Evolutionary conservation across 1,140 invertebrate genomes (phyloP).

Genomic region (Drosophila punjabiensis): DNA sequence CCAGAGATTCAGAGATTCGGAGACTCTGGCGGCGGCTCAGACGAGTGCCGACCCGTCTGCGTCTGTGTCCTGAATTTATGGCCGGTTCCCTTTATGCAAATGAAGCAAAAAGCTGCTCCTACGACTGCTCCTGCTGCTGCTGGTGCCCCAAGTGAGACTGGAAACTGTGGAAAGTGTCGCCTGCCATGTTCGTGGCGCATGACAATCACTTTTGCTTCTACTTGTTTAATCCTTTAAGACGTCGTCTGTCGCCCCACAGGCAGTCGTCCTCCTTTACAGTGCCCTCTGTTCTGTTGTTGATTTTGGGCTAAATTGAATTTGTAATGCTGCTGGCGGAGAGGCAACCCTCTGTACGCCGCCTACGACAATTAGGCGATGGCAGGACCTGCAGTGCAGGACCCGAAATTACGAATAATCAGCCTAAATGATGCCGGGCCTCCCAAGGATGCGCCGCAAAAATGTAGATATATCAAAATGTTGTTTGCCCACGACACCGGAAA

Average conservation of each 20-base stretch:
- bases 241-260: conserved; percentile 46
- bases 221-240: conserved; percentile 73
- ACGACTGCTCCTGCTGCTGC: not conserved
- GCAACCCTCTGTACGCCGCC: conserved; percentile 18
- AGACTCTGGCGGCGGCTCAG: conserved; percentile 24
- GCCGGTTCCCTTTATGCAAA: conserved; percentile 76
- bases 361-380: conserved; percentile 38
- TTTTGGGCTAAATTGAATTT: conserved; percentile 66
- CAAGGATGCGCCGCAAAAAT: conserved; percentile 16
- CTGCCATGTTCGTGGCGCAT: conserved; percentile 52
- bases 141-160: conserved; percentile 3
- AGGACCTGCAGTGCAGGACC: conserved; percentile 9
- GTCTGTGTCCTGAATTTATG: conserved; percentile 70
- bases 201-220: conserved; percentile 66
- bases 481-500: conserved; percentile 47
- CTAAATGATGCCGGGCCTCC: conserved; percentile 37
- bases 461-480: conserved; percentile 18
- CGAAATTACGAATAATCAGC: conserved; percentile 54
- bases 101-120: conserved; percentile 60
- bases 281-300: conserved; percentile 23
- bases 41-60: conserved; percentile 22
- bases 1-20: conserved; percentile 32
- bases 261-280: conserved; percentile 12
- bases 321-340: conserved; percentile 33
- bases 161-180: conserved; percentile 37